Conservation (phyloP, 2,797 vertebrate species). For the Glossophaga mutica region DNA sequence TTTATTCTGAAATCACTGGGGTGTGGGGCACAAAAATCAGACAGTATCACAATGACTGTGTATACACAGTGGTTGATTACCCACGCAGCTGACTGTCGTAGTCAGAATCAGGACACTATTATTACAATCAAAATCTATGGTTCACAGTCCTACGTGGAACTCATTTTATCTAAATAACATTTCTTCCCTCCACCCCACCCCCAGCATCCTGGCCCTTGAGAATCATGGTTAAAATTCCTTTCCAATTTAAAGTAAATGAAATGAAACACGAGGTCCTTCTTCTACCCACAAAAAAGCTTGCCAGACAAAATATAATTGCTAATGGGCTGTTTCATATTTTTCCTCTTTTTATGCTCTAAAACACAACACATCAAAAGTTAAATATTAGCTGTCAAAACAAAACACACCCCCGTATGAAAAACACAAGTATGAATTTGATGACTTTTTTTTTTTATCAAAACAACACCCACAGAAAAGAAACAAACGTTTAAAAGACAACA, state of each 20-base stretch:
- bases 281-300: conserved; percentile 66
- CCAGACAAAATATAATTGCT: conserved; percentile 59
- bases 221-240: conserved; percentile 77
- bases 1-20: conserved; percentile 7
- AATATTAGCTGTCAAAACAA: conserved; percentile 64
- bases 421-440: conserved; percentile 3
- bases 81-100: neutral
- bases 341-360: conserved; percentile 46
- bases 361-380: conserved; percentile 46
- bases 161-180: conserved; percentile 70
- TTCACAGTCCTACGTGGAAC: conserved; percentile 55
- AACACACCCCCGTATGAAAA: conserved; percentile 46
- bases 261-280: conserved; percentile 73
- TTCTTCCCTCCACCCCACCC: neutral
- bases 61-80: neutral
- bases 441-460: conserved; percentile 29
- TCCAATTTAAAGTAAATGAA: conserved; percentile 76
- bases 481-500: conserved; percentile 39
- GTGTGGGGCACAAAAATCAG: neutral
- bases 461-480: conserved; percentile 35
- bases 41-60: neutral
- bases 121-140: conserved; percentile 47
- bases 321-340: conserved; percentile 48
- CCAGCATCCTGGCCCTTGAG: conserved; percentile 58
- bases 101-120: conserved; percentile 35